These are phyloP conservation scores for Chrysemys picta DNA, from an alignment of 2,113 vertebrate species.

Conservation along the genomic window DNA sequence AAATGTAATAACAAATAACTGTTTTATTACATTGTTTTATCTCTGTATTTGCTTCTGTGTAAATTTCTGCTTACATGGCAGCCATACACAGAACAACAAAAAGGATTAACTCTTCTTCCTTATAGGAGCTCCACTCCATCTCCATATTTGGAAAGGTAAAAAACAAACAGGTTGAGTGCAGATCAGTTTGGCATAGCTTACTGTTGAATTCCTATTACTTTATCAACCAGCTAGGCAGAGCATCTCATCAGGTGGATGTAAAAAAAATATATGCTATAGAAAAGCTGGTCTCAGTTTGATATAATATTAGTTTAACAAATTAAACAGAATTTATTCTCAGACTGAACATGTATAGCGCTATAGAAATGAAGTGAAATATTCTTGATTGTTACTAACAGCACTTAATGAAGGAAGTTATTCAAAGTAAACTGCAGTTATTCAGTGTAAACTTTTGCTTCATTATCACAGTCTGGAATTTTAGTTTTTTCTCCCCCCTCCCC, in stretches of 20 bases:
- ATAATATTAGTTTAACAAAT: neutral
- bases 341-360: too few relatives aligned
- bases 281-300: neutral
- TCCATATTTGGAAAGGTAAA: neutral
- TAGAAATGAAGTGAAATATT: conserved; percentile 2
- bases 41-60: conserved; percentile 7
- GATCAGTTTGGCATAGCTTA: conserved; percentile 58
- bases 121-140: conserved; percentile 5
- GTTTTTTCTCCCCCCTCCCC: neutral
- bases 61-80: neutral
- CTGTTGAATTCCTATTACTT: conserved; percentile 10
- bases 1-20: neutral
- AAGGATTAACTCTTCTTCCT: conserved; percentile 22
- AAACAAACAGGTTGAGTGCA: conserved; percentile 24
- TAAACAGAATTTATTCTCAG: neutral
- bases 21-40: neutral
- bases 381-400: neutral
- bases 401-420: neutral
- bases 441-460: neutral
- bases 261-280: conserved; percentile 38
- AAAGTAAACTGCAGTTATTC: neutral
- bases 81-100: conserved; percentile 5
- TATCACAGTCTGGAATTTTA: neutral
- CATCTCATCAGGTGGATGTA: neutral
- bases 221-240: too few relatives aligned